These are phyloP conservation scores for Tympanuchus pallidicinctus DNA, from an alignment of 2,113 vertebrate species.

Conservation along the genomic window DNA sequence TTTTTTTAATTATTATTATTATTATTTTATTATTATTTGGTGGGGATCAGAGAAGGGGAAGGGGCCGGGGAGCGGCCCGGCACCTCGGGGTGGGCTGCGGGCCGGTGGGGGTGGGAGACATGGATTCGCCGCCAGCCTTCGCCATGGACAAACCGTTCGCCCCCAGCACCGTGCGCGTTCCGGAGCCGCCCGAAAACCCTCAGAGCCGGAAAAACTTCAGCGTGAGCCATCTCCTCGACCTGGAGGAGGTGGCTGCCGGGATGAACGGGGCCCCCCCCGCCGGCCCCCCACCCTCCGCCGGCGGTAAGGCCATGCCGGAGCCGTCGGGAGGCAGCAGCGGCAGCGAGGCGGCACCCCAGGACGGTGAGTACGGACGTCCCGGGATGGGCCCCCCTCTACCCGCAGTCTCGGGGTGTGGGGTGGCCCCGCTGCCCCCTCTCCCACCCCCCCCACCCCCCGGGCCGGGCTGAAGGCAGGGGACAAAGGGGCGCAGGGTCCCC, in stretches of 20 bases:
- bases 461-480: neutral
- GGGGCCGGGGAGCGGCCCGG: neutral
- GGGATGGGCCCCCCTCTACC: neutral
- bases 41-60: neutral
- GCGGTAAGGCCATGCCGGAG: conserved; percentile 72
- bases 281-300: conserved; percentile 61
- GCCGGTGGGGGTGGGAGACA: conserved; percentile 54
- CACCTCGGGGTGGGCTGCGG: conserved; percentile 35
- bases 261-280: conserved; percentile 71
- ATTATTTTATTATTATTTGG: neutral
- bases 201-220: conserved; percentile 85
- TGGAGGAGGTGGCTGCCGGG: conserved; percentile 81
- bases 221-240: conserved; percentile 85
- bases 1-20: neutral
- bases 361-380: conserved; percentile 74
- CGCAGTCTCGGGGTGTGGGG: neutral
- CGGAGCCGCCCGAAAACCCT: conserved; percentile 77
- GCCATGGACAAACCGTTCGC: conserved; percentile 76
- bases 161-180: conserved; percentile 61
- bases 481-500: neutral
- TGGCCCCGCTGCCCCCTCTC: neutral
- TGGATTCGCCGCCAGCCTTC: conserved; percentile 77
- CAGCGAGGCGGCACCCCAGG: conserved; percentile 81
- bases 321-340: conserved; percentile 83
- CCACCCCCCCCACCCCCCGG: too few species aligned